phyloP scores from a whole-genome alignment of 2,113 vertebrate genomes.

The Actenoides hombroni region DNA sequence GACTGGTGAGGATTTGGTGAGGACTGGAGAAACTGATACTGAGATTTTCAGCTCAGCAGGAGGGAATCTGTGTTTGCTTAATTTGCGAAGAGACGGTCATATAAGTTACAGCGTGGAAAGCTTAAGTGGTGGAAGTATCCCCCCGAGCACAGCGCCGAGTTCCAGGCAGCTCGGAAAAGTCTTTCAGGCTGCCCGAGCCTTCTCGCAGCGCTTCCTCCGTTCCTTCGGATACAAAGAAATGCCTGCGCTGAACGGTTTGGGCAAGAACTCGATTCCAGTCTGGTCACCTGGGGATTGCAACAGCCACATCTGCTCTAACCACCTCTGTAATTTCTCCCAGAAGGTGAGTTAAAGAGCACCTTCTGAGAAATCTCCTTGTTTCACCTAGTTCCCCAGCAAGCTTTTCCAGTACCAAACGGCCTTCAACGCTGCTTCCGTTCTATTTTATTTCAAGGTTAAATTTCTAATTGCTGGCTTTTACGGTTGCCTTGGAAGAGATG shows the following conservation, averaged over 20 bases:
- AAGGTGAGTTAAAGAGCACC: not conserved
- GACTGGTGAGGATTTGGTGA: constrained; percentile 34
- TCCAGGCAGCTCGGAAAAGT: not conserved
- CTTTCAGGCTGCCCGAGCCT: not conserved
- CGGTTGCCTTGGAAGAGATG: not conserved
- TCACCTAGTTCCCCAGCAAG: not conserved
- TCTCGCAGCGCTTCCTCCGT: not conserved
- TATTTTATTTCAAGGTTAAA: not conserved
- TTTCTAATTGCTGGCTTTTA: not conserved
- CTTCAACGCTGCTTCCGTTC: not conserved
- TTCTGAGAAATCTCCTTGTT: not conserved
- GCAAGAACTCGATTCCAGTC: not conserved
- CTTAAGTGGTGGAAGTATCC: not conserved
- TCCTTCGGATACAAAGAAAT: not conserved
- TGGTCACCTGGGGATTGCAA: not conserved
- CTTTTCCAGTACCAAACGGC: not conserved
- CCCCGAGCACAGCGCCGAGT: not conserved
- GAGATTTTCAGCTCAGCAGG: constrained; percentile 32
- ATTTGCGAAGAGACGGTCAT: constrained; percentile 12
- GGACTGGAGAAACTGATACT: constrained; percentile 56
- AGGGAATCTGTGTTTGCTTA: constrained; percentile 28
- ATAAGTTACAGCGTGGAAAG: constrained; percentile 1
- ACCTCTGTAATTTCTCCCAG: not conserved
- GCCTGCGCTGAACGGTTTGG: not conserved
- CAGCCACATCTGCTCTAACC: not conserved